phyloP scores from a whole-genome alignment of 2,113 vertebrate genomes.

The Vulpes ferrilata region DNA sequence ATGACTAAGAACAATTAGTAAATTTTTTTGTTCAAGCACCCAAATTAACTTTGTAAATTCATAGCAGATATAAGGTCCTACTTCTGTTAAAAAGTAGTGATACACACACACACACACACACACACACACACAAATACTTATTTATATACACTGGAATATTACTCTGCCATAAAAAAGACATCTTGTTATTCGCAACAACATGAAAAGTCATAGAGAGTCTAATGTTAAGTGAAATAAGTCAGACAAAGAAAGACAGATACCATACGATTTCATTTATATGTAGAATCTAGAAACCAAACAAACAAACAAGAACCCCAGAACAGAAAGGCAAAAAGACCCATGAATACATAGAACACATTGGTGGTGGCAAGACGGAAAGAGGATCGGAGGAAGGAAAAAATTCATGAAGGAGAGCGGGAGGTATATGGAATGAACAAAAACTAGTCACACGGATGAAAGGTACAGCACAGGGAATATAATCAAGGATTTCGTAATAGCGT shows the following conservation, averaged over 20 bases:
- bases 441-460: background rate
- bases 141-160: too few species aligned
- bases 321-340: background rate
- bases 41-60: too few species aligned
- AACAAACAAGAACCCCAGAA: background rate
- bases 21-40: background rate
- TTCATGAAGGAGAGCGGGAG: background rate
- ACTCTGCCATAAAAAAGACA: too few species aligned
- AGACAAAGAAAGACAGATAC: background rate
- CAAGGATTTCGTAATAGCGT: accelerated
- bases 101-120: too few species aligned
- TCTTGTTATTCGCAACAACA: background rate
- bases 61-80: too few species aligned
- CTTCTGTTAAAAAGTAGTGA: too few species aligned
- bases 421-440: background rate
- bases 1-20: background rate
- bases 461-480: background rate
- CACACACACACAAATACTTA: too few species aligned
- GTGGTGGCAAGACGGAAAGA: background rate
- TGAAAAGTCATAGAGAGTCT: background rate
- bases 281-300: background rate
- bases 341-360: background rate
- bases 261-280: background rate
- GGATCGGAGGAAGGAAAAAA: background rate
- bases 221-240: background rate